Conservation (phyloP, 1,140 invertebrate species). For the Drosophila kurseongensis region DNA sequence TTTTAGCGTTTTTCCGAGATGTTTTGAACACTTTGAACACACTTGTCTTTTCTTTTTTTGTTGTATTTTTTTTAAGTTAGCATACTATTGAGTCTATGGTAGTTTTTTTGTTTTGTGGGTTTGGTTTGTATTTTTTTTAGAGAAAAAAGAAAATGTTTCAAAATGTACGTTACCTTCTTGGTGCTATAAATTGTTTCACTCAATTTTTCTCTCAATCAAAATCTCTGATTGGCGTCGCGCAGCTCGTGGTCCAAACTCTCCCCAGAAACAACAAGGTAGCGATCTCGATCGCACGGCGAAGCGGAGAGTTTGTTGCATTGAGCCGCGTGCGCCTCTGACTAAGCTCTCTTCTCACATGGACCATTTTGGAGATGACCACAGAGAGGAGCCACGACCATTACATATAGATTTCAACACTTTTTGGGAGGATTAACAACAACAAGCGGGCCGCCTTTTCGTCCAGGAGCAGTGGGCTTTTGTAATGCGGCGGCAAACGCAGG, state of each 20-base stretch:
- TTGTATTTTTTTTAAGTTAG: slow-evolving; percentile 31
- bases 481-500: slow-evolving; percentile 65
- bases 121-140: slow-evolving; percentile 47
- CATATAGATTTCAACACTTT: slow-evolving; percentile 11
- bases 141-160: slow-evolving; percentile 81
- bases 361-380: slow-evolving; percentile 34
- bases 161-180: slow-evolving; percentile 83
- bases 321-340: slow-evolving; percentile 75
- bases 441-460: slow-evolving; percentile 62
- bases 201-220: slow-evolving; percentile 81
- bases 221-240: slow-evolving; percentile 76
- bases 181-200: slow-evolving; percentile 80
- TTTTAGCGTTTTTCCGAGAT: slow-evolving; percentile 80
- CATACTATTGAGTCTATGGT: slow-evolving; percentile 42
- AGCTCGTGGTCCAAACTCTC: slow-evolving; percentile 81
- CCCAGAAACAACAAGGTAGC: slow-evolving; percentile 38
- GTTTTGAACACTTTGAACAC: slow-evolving; percentile 79
- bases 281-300: slow-evolving; percentile 65
- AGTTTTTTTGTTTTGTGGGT: slow-evolving; percentile 26
- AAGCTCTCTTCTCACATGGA: slow-evolving; percentile 46
- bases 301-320: slow-evolving; percentile 80
- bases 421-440: slow-evolving; percentile 52
- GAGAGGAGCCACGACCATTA: slow-evolving; percentile 44
- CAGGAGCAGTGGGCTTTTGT: slow-evolving; percentile 62
- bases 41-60: slow-evolving; percentile 73